A percentile compares a stretch with the other conserved stretches of the same genome.
Conservation (phyloP, 1,140 invertebrate genomes). For the Lerema accius region DNA sequence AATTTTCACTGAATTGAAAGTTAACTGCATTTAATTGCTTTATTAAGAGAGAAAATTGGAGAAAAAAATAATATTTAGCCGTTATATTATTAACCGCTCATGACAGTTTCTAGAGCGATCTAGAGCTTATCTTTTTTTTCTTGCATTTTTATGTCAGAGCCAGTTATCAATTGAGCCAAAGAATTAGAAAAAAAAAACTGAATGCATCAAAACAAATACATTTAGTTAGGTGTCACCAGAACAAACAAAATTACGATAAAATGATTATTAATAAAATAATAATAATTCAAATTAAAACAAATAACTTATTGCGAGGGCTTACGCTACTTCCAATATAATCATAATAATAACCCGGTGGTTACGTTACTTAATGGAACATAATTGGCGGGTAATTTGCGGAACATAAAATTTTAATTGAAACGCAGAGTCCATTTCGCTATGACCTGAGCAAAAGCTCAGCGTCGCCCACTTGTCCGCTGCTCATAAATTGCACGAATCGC, state of each 20-base stretch:
- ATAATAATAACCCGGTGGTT: conserved; percentile 37
- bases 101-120: no score
- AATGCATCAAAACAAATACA: background rate
- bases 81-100: no score
- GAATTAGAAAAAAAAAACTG: no score
- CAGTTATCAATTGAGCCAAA: no score
- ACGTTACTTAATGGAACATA: conserved; percentile 61
- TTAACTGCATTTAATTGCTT: conserved; percentile 1
- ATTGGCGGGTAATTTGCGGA: conserved; percentile 70
- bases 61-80: background rate
- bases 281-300: conserved; percentile 4
- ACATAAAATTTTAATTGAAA: conserved; percentile 79
- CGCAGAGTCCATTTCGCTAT: conserved; percentile 55
- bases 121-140: no score
- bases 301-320: background rate
- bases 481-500: conserved; percentile 75
- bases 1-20: conserved; percentile 25
- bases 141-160: no score
- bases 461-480: conserved; percentile 73
- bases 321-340: conserved; percentile 23
- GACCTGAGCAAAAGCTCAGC: conserved; percentile 44
- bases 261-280: conserved; percentile 10
- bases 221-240: background rate
- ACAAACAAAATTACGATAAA: background rate
- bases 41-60: background rate